Percentiles rank a stretch among this genome's conserved stretches.
phyloP scores from a whole-genome alignment of 1,140 invertebrate species.

The Drosophila repleta region DNA sequence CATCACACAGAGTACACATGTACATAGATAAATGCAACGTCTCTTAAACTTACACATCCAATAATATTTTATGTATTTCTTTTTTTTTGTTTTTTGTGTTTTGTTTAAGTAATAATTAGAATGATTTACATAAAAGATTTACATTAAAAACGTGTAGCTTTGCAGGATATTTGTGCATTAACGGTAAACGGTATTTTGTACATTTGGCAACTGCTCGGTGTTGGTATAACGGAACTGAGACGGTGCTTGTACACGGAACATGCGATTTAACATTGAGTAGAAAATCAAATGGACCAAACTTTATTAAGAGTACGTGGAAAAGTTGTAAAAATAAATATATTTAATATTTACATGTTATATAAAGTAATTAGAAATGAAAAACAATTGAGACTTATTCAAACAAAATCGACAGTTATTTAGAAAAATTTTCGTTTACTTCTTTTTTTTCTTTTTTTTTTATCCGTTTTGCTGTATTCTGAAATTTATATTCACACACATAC shows the following conservation, averaged over 20 bases:
- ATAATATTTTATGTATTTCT: slow-evolving; percentile 8
- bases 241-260: slow-evolving; percentile 68
- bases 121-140: slow-evolving; percentile 58
- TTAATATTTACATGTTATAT: slow-evolving; percentile 67
- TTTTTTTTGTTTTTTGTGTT: slow-evolving; percentile 4
- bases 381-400: slow-evolving; percentile 44
- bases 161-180: slow-evolving; percentile 62
- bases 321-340: slow-evolving; percentile 46
- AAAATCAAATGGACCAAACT: slow-evolving; percentile 14
- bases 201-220: slow-evolving; percentile 27
- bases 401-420: slow-evolving; percentile 44
- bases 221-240: slow-evolving; percentile 37
- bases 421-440: slow-evolving; percentile 45
- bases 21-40: slow-evolving; percentile 61
- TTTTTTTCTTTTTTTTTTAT: slow-evolving; percentile 29
- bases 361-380: slow-evolving; percentile 21
- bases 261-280: slow-evolving; percentile 61
- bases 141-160: slow-evolving; percentile 62
- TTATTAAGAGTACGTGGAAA: slow-evolving; percentile 20
- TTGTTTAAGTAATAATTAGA: slow-evolving; percentile 28
- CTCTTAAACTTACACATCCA: slow-evolving; percentile 59
- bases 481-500: slow-evolving; percentile 84
- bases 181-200: slow-evolving; percentile 38
- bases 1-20: slow-evolving; percentile 66
- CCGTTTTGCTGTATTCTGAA: slow-evolving; percentile 46